Evolutionary conservation across 2,797 vertebrate species (phyloP), one percentile per base, ranked within the genome.

Genomic region (Poecilia velifera): DNA sequence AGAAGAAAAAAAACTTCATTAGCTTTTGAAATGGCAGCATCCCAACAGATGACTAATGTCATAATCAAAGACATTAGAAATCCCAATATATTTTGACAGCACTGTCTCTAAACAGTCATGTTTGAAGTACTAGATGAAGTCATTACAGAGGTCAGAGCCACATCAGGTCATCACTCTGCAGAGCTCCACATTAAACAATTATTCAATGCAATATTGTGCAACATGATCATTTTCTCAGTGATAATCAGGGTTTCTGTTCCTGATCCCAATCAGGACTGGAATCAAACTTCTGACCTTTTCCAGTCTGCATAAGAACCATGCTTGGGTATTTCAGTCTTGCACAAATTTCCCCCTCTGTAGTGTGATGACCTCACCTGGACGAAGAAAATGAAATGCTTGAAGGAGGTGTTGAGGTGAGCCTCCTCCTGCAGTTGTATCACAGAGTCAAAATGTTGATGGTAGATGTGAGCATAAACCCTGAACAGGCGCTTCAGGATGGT

Each of bases 381-480:
- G 6, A 99, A 99, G 95, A 98, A 99, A 92, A 99, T 99, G 95
- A 99, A 99, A 95, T 99, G 98, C 95, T 99, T 99, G 94, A 99
- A 99, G 93, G 98, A 99, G 88, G 98, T 99, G 96, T 99, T 99
- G 91, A 99, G 97, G 87, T 99, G 98, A 47, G 98, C 98, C 94
- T 99, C 98, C 94, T 99, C 98, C 91, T 99, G 98, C 87, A 99
- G 96, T 95, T 98, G 96, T 96, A 98, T 99, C 90, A 99, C 98
- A 0, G 98, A 98, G 84, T 98, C 98, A 73, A 99, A 99, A 94
- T 99, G 98, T 94, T 99, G 97, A 91, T 99, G 97, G 94, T 99
- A 99, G 93, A 99, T 98, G 91, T 99, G 98, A 84, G 98, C 98
- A 0, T 99, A 99, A 72, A 99, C 98, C 2, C 98, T 95, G 94